These are phyloP conservation scores for Drosophila fulvimacula DNA, from an alignment of 2,888 invertebrate genomes.

Conservation along the genomic window DNA sequence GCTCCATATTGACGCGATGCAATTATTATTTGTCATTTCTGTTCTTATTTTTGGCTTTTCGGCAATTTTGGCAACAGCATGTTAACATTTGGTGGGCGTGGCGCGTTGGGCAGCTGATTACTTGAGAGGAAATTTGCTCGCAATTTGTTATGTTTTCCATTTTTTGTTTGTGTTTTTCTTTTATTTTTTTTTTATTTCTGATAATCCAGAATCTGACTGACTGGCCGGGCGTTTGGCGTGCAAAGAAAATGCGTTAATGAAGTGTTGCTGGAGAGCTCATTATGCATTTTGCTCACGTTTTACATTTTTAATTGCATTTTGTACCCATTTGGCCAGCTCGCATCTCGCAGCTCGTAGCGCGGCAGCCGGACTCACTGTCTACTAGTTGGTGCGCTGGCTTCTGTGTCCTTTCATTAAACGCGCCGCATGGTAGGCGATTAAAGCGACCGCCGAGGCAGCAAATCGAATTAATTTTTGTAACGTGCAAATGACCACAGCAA, in stretches of 20 bases:
- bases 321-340: not conserved
- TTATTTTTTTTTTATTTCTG: not conserved
- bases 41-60: constrained; percentile 21
- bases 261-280: constrained; percentile 75
- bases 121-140: constrained; percentile 1
- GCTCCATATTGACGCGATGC: not conserved
- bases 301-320: constrained; percentile 75
- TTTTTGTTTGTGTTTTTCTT: not conserved
- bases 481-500: constrained; percentile 76
- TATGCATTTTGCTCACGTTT: constrained; percentile 79
- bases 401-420: constrained; percentile 72
- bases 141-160: not conserved
- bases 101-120: constrained; percentile 43
- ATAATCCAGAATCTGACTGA: constrained; percentile 1
- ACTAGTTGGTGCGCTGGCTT: constrained; percentile 22
- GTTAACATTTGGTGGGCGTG: constrained; percentile 74
- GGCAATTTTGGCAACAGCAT: constrained; percentile 74
- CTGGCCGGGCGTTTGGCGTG: constrained; percentile 11
- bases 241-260: constrained; percentile 73
- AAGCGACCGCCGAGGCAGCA: constrained; percentile 81
- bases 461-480: constrained; percentile 84
- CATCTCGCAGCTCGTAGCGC: no score
- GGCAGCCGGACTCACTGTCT: not conserved
- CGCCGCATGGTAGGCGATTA: constrained; percentile 73
- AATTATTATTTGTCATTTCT: constrained; percentile 11